phyloP scores from a whole-genome alignment of 2,888 invertebrate genomes.

The Dyspetes luteomarginatus region DNA sequence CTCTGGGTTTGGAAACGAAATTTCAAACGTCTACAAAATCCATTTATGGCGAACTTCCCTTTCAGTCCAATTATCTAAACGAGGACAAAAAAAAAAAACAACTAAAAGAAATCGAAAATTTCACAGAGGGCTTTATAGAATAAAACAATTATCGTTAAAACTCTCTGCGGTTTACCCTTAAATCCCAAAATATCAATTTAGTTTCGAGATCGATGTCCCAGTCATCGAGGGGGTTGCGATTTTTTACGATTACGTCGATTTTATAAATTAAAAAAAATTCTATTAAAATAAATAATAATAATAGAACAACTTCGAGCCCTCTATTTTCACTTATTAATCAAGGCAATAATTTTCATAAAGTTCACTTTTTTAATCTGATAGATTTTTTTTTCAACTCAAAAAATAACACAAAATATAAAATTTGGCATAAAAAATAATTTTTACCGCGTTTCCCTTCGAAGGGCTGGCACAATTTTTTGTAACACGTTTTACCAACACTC shows the following conservation, averaged over 20 bases:
- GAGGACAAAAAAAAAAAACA: slow-evolving; percentile 11
- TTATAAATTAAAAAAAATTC: too few relatives aligned
- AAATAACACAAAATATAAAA: background rate
- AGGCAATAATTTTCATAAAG: too few relatives aligned
- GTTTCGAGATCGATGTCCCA: too few relatives aligned
- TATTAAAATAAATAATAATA: too few relatives aligned
- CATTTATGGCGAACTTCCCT: slow-evolving; percentile 1
- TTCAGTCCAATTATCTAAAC: slow-evolving; percentile 1
- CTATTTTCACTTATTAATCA: too few relatives aligned
- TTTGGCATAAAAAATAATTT: background rate
- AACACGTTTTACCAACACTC: slow-evolving; percentile 34
- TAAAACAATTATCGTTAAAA: background rate
- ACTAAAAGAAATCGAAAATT: background rate
- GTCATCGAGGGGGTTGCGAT: too few relatives aligned
- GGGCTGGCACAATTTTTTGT: background rate
- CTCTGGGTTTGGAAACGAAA: slow-evolving; percentile 18
- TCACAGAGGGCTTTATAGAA: background rate
- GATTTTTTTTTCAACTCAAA: background rate
- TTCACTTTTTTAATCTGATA: background rate
- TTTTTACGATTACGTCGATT: too few relatives aligned
- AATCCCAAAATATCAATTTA: too few relatives aligned
- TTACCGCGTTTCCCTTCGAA: background rate
- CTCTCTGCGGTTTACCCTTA: too few relatives aligned
- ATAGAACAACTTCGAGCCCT: too few relatives aligned
- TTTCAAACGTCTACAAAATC: slow-evolving; percentile 21